Percentiles rank a stretch among this genome's conserved stretches.
Conservation (phyloP, 1,140 invertebrate genomes). For the Amyelois transitella region DNA sequence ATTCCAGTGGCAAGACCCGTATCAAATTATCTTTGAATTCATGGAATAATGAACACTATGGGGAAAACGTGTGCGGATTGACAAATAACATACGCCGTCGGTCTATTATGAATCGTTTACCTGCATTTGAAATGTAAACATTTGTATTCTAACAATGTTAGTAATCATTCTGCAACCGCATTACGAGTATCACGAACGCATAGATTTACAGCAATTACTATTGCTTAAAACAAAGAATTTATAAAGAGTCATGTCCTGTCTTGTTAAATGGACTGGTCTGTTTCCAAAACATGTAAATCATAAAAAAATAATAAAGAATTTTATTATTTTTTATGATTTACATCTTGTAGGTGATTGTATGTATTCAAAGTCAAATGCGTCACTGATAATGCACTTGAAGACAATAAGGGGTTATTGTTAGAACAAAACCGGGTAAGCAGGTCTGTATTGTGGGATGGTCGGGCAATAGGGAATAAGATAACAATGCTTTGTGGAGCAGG, state of each 20-base stretch:
- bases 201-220: slow-evolving; percentile 14
- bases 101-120: slow-evolving; percentile 43
- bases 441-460: slow-evolving; percentile 35
- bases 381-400: slow-evolving; percentile 34
- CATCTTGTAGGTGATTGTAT: no score
- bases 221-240: slow-evolving; percentile 13
- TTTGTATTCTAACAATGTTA: slow-evolving; percentile 23
- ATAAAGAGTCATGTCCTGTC: not conserved
- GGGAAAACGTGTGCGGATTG: slow-evolving; percentile 39
- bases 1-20: slow-evolving; percentile 10
- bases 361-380: slow-evolving; percentile 32
- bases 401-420: slow-evolving; percentile 41
- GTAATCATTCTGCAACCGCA: slow-evolving; percentile 19
- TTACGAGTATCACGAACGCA: slow-evolving; percentile 13
- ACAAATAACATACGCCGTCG: slow-evolving; percentile 31
- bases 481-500: slow-evolving; percentile 52
- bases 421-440: slow-evolving; percentile 58
- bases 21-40: slow-evolving; percentile 47
- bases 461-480: slow-evolving; percentile 31
- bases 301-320: no score
- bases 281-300: no score
- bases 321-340: no score
- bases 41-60: slow-evolving; percentile 29
- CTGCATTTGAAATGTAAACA: slow-evolving; percentile 24
- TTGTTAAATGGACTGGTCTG: not conserved